Base-by-base conservation (phyloP, 2,113 vertebrate genomes). In the Anser brachyrhynchus region DNA sequence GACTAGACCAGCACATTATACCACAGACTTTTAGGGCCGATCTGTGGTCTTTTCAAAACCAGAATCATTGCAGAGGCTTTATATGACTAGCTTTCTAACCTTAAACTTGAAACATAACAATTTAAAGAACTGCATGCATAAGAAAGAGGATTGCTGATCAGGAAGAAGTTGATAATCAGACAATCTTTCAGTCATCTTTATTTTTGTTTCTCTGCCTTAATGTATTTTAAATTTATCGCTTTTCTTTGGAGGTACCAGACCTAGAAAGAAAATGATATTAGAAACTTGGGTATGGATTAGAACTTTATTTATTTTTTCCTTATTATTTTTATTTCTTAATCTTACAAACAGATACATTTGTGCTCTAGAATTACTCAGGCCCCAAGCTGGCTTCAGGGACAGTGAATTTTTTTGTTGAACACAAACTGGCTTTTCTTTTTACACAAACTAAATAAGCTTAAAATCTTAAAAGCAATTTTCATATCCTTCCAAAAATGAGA, bases 371-470 rank as follows among this genome's bases (percentile, higher is more conserved):
- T 26, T 76, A 10, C 21, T 33, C 3, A 2, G 77, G 43, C 6
- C 14, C 6, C 6, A 61, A 0, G 8, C 7, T 28, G 11, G 6
- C 35, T 86, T 73, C 54, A 82, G 14, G 39, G 11, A 8, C 52
- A 57, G 4, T 52, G 41, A 41, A 1, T 1, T 65, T 89, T 92
- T 72, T 23, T 62, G 28, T 29, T 61, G 46, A 73, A 51, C 10
- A 64, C 17, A 52, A 76, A 20, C 9, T 46, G 4, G 16, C 21
- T 76, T 72, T 17, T 10, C 41, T 41, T 73, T 86, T 29, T n/a
- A 17, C 3, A 20, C 0, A 1, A 35, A 2, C 4, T 62, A 69
- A 3, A 8, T 67, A 39, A 55, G 12, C 39, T 83, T 73, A 14
- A 72, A 44, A 74, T 33, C 10, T 57, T 39, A 52, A 18, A 61